Evolutionary conservation across 2,113 vertebrate species (phyloP), one percentile per base, ranked within the genome.

Genomic region (Penelope pileata): DNA sequence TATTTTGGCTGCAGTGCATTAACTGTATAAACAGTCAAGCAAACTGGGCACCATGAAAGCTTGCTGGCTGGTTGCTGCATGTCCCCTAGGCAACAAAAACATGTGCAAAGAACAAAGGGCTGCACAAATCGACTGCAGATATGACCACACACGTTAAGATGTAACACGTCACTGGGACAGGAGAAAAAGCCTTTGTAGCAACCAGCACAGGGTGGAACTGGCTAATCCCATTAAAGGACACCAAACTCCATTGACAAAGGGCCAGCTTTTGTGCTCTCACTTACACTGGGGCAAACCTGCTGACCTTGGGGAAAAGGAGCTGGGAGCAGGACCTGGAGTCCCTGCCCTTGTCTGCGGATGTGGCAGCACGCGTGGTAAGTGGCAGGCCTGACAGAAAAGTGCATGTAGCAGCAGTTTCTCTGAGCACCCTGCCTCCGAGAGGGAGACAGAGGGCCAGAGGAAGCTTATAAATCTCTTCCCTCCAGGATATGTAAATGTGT

Each of bases 81-180:
- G 93, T 64, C 91, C 87, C 87, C 54, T 54, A 80, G 94, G 93
- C 94, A 96, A 93, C 78, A 93, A 96, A 96, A 95, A 90, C 91
- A 91, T 90, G 85, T 95, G 82, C 91, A 91, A 81, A 96, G 93
- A 96, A 96, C 93, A 96, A 96, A 96, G 91, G 85, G 53, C 72
- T 68, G 72, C 90, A 88, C 84, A 97, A 96, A 96, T 96, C n/a
- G 32, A 93, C 85, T 94, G 82, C 93, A 95, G 94, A 96, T 96
- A 94, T 96, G 95, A 70, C 94, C 94, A 96, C 92, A 97, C 96
- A 96, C 56, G 30, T 95, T 93, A 95, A 95, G 80, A 91, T 81
- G 72, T 64, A 94, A 83, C 79, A 90, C 56, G 40, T 95, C 85
- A 96, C 54, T 63, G 85, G 83, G 72, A 80, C 75, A 74, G 90